A percentile compares a stretch with the other conserved stretches of the same genome.
These are phyloP conservation scores for Lytechinus variegatus DNA, from an alignment of 35 echinoderm and acorn worm species.

Conservation along the genomic window DNA sequence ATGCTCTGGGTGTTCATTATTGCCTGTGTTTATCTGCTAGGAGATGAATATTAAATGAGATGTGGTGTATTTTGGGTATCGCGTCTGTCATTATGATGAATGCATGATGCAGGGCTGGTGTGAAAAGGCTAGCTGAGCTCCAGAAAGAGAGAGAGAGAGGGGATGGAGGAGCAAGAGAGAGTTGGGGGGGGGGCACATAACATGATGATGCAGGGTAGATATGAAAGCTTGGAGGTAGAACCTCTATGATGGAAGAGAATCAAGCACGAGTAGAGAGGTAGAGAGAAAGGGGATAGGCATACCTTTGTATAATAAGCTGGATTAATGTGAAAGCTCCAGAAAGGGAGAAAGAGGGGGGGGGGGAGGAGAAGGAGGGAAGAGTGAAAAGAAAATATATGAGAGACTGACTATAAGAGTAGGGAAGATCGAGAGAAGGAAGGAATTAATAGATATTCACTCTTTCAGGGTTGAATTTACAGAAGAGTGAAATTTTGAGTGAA, in stretches of 20 bases:
- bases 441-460: too few relatives aligned
- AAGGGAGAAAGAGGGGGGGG: not conserved
- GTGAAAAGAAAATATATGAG: not conserved
- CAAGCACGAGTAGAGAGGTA: not conserved
- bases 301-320: too few relatives aligned
- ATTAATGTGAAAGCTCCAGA: too few relatives aligned
- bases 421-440: not conserved
- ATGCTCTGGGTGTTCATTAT: not conserved
- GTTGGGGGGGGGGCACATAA: too few relatives aligned
- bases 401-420: not conserved
- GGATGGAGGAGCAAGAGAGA: not conserved
- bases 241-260: not conserved
- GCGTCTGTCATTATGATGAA: conserved; percentile 1
- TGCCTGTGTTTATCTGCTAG: not conserved
- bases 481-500: too few relatives aligned
- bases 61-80: not conserved
- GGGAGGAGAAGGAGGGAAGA: not conserved
- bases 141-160: not conserved
- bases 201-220: not conserved
- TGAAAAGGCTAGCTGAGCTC: not conserved
- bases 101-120: not conserved
- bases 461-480: too few relatives aligned
- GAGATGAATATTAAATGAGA: conserved; percentile 14
- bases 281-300: not conserved
- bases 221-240: not conserved